Evolutionary conservation across 2,797 vertebrate genomes (phyloP).

Genomic region (Poecilia velifera): DNA sequence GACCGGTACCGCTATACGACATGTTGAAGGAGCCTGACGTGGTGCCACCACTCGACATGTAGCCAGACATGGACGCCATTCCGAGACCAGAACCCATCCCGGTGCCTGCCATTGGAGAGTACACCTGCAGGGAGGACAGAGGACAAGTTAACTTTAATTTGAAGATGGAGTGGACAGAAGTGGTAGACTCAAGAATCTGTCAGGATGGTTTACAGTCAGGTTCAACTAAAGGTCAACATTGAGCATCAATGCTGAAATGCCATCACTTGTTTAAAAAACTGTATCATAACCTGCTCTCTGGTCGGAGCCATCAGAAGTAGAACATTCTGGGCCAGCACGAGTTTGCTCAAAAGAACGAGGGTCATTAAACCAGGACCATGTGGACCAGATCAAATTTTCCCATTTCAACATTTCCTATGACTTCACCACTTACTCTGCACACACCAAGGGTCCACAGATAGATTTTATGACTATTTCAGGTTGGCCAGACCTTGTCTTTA

Average conservation of each 20-base stretch:
- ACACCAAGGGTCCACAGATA: neutral
- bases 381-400: neutral
- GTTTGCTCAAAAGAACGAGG: neutral
- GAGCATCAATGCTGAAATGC: neutral
- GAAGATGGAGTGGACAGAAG: neutral
- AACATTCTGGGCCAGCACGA: neutral
- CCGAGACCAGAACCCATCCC: constrained; percentile 93
- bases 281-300: neutral
- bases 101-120: constrained; percentile 89
- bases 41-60: constrained; percentile 81
- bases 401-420: neutral
- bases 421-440: neutral
- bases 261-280: neutral
- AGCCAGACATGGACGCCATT: constrained; percentile 94
- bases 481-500: neutral
- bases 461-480: neutral
- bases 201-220: neutral
- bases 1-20: constrained; percentile 88
- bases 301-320: neutral
- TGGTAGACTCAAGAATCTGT: neutral
- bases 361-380: neutral
- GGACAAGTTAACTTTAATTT: neutral
- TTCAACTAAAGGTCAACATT: neutral
- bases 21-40: constrained; percentile 65
- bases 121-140: constrained; percentile 76